phyloP scores from a whole-genome alignment of 1,140 invertebrate genomes.

The Drosophila sechellia region DNA sequence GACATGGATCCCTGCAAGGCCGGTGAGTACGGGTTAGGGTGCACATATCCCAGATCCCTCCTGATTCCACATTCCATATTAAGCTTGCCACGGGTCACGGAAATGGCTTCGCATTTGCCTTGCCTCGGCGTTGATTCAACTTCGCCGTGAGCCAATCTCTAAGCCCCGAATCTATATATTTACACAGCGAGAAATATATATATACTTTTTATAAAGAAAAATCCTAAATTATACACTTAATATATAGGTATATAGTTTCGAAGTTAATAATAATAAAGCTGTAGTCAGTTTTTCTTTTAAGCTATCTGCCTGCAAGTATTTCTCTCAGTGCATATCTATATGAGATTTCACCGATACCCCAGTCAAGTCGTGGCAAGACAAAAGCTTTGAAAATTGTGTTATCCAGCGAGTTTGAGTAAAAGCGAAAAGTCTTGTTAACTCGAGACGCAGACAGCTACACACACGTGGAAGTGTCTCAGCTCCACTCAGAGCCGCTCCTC shows the following conservation, averaged over 20 bases:
- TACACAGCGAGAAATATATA: not conserved
- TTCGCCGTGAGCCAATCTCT: constrained; percentile 44
- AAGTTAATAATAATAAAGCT: too few species aligned
- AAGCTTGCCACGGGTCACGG: constrained; percentile 15
- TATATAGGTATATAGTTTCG: too few species aligned
- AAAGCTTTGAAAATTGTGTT: constrained; percentile 63
- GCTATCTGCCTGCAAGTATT: not conserved
- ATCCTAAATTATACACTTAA: too few species aligned
- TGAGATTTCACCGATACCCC: constrained; percentile 16
- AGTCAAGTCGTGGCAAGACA: constrained; percentile 42
- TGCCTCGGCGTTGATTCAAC: constrained; percentile 21
- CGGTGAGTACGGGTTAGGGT: constrained; percentile 86
- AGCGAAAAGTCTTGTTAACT: constrained; percentile 78
- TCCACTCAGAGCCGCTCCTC: too few species aligned
- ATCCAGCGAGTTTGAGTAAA: constrained; percentile 58
- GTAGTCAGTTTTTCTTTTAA: too few species aligned
- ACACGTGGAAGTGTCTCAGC: constrained; percentile 26
- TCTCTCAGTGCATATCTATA: constrained; percentile 16
- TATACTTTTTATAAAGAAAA: not conserved
- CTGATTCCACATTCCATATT: not conserved
- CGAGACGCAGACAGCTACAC: constrained; percentile 27
- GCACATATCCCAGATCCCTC: constrained; percentile 3
- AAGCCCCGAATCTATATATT: constrained; percentile 29
- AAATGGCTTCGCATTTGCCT: constrained; percentile 44
- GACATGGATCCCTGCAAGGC: constrained; percentile 94